Base-by-base conservation (phyloP, 2,797 vertebrate species). In the Coendou prehensilis region DNA sequence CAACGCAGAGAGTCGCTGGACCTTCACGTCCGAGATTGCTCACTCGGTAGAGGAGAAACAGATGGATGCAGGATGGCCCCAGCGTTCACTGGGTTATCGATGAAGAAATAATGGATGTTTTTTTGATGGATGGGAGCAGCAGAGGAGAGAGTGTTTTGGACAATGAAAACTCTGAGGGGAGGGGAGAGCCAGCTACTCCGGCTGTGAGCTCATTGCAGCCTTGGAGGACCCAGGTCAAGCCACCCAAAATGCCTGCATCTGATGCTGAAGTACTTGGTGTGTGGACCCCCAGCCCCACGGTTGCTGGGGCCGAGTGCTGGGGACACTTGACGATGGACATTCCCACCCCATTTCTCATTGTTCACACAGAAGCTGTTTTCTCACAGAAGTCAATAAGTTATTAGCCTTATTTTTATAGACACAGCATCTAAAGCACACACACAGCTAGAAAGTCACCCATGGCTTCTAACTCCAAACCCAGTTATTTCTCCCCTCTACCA, bases 81-180 rank as follows among this genome's bases (percentile, higher is more conserved):
- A 63, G 5, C 9, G 28, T 86, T 30, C 80, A 4, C 76, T 67
- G 54, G 45, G 10, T 67, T 76, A 73, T 30, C 7, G 15, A 64
- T 50, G 67, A 96, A 52, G 92, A 96, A 83, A 91, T 93, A 76
- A 87, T 37, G 26, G 52, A 41, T 52, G n/a, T 52, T 87, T 9
- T 84, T 89, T 83, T 91, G 84, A 94, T 56, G 88, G 63, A 89
- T 88, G 37, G 81, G 71, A 95, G 78, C 37, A 22, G n/a, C n/a
- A 91, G 80, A 64, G 20, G 79, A 22, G 84, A 82, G 26, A 59
- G 30, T 45, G 54, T 81, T 93, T 83, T 47, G 10, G 54, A 89
- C n/a, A 54, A 14, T 59, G n/a, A 41, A 76, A 81, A 54, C 54
- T 6, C 89, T 69, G 67, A 71, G 13, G 10, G 15, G 47, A 84